Conservation (phyloP, 2,888 invertebrate species). For the Eupithecia subumbrata region DNA sequence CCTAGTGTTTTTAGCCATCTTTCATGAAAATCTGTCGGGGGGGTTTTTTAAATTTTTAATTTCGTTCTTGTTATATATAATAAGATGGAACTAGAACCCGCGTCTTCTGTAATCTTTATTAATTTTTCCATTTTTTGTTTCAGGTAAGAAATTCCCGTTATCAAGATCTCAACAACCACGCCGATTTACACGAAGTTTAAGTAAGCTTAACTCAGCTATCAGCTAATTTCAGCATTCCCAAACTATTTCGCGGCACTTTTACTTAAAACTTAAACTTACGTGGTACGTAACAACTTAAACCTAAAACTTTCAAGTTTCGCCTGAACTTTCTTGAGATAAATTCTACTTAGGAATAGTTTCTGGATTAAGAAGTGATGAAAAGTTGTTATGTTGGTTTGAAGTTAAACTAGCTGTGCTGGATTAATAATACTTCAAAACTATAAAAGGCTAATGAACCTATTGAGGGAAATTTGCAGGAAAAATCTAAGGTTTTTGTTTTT, state of each 20-base stretch:
- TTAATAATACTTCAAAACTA: neutral
- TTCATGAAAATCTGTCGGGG: too few species aligned
- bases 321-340: slow-evolving; percentile 3
- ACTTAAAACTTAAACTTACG: slow-evolving; percentile 10
- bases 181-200: neutral
- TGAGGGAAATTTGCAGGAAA: too few species aligned
- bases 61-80: too few species aligned
- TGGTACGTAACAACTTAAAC: neutral
- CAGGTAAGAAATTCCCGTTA: slow-evolving; percentile 12
- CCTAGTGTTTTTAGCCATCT: too few species aligned
- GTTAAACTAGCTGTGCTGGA: neutral
- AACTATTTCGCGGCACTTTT: slow-evolving; percentile 8
- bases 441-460: neutral
- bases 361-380: neutral
- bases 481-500: too few species aligned
- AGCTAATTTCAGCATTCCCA: slow-evolving; percentile 4
- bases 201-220: neutral
- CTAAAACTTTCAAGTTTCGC: slow-evolving; percentile 6
- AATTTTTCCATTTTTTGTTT: slow-evolving; percentile 3
- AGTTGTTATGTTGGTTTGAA: neutral
- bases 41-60: too few species aligned
- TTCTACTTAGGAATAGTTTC: slow-evolving; percentile 3
- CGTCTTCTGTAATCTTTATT: neutral
- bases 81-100: neutral
- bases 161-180: neutral